Conservation (phyloP, 2,797 vertebrate species). For the Nannoperca australis region DNA sequence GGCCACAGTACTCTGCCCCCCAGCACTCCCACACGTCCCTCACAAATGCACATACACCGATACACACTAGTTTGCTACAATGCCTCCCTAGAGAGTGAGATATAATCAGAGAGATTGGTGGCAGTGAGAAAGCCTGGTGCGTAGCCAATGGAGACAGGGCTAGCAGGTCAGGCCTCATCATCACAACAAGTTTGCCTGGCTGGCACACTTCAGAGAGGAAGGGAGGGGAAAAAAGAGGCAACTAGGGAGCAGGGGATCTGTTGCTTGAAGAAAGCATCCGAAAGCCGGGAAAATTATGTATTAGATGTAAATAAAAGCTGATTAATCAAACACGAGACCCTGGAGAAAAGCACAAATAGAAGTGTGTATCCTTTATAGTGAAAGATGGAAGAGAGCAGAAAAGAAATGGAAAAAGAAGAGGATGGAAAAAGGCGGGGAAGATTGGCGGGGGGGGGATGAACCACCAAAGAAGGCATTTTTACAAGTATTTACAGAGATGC, state of each 20-base stretch:
- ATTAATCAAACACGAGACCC: neutral
- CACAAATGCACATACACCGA: constrained; percentile 21
- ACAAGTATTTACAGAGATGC: constrained; percentile 25
- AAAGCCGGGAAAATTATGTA: neutral
- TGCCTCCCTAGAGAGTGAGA: constrained; percentile 81
- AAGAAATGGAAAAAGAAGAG: neutral
- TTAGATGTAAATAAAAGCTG: neutral
- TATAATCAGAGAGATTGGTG: constrained; percentile 83
- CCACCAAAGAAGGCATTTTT: neutral
- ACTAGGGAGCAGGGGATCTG: neutral
- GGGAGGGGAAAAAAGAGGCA: neutral
- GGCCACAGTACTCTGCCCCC: constrained; percentile 59
- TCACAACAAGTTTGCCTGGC: constrained; percentile 68
- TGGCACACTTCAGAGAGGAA: constrained; percentile 59
- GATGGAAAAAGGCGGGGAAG: neutral
- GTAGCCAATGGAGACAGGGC: constrained; percentile 70
- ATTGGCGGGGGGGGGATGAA: neutral
- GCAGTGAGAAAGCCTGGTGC: constrained; percentile 68
- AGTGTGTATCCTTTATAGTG: neutral
- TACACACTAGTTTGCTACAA: constrained; percentile 56
- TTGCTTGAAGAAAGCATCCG: neutral
- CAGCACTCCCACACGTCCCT: constrained; percentile 24
- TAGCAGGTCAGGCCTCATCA: constrained; percentile 81
- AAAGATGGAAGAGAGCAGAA: neutral
- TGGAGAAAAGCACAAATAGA: neutral